Conservation (phyloP, 1,140 invertebrate genomes). For the Tetranychus urticae region DNA sequence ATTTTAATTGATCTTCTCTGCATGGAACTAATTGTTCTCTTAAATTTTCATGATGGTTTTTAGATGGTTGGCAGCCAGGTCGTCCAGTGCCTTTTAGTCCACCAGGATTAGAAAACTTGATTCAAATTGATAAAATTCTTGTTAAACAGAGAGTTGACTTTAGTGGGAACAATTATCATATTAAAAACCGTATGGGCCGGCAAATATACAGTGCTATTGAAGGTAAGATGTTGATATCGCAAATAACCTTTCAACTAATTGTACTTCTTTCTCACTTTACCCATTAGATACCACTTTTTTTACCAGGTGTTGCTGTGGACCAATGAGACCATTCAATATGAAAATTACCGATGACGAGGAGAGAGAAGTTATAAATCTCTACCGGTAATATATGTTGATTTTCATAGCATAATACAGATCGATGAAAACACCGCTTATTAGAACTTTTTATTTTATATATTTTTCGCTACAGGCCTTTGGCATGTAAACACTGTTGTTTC, state of each 20-base stretch:
- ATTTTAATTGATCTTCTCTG: too few relatives aligned
- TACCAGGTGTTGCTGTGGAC: slow-evolving; percentile 48
- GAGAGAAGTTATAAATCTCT: slow-evolving; percentile 48
- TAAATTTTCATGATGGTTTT: too few relatives aligned
- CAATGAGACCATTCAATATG: slow-evolving; percentile 49
- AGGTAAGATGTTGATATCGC: background rate
- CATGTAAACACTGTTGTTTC: slow-evolving; percentile 49
- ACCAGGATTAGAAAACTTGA: slow-evolving; percentile 9
- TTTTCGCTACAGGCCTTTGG: slow-evolving; percentile 26
- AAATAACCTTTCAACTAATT: background rate
- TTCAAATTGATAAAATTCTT: slow-evolving; percentile 5
- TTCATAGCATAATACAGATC: too few relatives aligned
- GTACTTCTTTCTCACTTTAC: background rate
- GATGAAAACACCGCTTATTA: slow-evolving; percentile 16
- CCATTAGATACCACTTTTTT: slow-evolving; percentile 31
- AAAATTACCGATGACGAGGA: slow-evolving; percentile 49
- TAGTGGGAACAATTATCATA: background rate
- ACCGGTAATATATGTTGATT: slow-evolving; percentile 24
- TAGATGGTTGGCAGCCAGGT: too few relatives aligned
- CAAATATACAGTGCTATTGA: background rate
- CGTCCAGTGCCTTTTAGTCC: background rate
- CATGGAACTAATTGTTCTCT: too few relatives aligned
- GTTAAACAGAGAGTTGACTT: slow-evolving; percentile 11
- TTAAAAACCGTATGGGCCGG: background rate
- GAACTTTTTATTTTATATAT: background rate